A percentile compares a stretch with the other conserved stretches of the same genome.
Conservation (phyloP, 2,888 invertebrate genomes). For the Rhogogaster chlorosoma region DNA sequence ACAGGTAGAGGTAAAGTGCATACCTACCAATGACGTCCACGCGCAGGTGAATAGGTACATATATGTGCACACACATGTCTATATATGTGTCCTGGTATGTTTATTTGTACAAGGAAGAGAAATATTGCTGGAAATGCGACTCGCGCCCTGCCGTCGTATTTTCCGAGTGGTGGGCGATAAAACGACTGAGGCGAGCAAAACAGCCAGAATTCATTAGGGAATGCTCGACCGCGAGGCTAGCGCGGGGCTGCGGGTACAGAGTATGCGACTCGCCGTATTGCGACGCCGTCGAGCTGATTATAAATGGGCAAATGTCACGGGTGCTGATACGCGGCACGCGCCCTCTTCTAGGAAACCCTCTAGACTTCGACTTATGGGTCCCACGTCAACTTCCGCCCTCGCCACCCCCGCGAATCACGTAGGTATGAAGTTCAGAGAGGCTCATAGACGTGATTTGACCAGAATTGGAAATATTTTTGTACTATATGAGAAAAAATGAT, state of each 20-base stretch:
- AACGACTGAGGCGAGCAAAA: constrained; percentile 50
- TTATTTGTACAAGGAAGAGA: constrained; percentile 43
- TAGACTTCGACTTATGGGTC: constrained; percentile 16
- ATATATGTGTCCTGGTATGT: neutral
- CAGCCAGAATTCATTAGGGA: constrained; percentile 53
- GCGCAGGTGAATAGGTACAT: neutral
- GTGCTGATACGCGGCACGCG: constrained; percentile 52
- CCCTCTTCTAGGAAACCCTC: constrained; percentile 45
- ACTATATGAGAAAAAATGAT: neutral
- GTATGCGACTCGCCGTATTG: constrained; percentile 50
- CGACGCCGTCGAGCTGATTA: constrained; percentile 49
- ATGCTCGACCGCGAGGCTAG: constrained; percentile 27
- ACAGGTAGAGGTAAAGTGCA: neutral
- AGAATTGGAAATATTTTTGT: neutral
- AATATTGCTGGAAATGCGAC: constrained; percentile 41
- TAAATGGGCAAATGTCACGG: constrained; percentile 52
- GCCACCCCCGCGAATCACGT: neutral
- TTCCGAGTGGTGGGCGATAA: constrained; percentile 51
- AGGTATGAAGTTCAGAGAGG: neutral
- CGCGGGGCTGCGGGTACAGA: constrained; percentile 29
- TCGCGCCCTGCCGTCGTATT: constrained; percentile 27
- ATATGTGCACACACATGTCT: neutral
- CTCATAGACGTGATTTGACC: neutral
- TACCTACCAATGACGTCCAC: neutral
- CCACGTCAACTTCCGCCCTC: constrained; percentile 21